Conservation (phyloP, 1,140 invertebrate species). For the Euura saliciscinereae region DNA sequence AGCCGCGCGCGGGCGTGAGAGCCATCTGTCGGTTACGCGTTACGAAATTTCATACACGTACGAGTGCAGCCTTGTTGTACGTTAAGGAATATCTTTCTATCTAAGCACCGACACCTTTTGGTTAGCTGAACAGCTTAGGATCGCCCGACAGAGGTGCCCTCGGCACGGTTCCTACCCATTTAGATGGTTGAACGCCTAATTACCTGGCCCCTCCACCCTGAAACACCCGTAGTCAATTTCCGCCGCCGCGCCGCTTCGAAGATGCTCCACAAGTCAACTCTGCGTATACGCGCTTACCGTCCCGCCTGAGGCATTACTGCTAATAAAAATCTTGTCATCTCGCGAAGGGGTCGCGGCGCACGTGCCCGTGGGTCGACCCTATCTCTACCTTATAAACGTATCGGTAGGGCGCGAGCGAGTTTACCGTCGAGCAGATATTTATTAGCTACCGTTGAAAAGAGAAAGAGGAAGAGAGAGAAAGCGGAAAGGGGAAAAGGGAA, state of each 20-base stretch:
- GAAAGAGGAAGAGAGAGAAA: constrained; percentile 11
- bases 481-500: neutral
- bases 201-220: constrained; percentile 18
- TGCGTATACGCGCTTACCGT: neutral
- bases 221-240: neutral
- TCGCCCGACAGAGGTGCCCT: constrained; percentile 11
- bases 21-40: constrained; percentile 49
- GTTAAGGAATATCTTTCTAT: no score
- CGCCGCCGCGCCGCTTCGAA: neutral
- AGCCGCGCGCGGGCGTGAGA: constrained; percentile 42
- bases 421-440: constrained; percentile 41
- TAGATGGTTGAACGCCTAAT: constrained; percentile 26
- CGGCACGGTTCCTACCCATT: constrained; percentile 24
- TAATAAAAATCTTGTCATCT: constrained; percentile 55
- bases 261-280: neutral
- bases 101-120: neutral
- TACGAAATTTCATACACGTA: no score
- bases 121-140: neutral
- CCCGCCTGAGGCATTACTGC: constrained; percentile 25
- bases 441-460: constrained; percentile 30
- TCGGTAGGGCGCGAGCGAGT: constrained; percentile 27
- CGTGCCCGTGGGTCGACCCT: constrained; percentile 37
- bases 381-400: constrained; percentile 19
- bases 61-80: no score
- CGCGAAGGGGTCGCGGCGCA: constrained; percentile 33